phyloP scores from a whole-genome alignment of 1,140 invertebrate species.

The Acromyrmex echinatior region DNA sequence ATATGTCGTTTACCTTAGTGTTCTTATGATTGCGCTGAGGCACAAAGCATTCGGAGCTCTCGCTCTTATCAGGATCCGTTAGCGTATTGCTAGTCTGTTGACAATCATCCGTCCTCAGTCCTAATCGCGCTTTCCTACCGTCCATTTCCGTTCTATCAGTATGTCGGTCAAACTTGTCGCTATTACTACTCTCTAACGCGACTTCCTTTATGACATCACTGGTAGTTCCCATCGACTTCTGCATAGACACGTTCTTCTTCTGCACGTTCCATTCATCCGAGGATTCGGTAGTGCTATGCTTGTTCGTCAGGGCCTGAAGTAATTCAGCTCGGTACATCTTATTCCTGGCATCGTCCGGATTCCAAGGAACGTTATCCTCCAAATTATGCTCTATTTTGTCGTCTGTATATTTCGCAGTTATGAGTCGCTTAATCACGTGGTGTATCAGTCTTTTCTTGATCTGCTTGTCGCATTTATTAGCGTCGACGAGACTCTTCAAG shows the following conservation, averaged over 20 bases:
- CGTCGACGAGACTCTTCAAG: constrained; percentile 84
- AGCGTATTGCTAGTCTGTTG: constrained; percentile 72
- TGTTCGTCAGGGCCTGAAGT: constrained; percentile 81
- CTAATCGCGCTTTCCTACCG: constrained; percentile 84
- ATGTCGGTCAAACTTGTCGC: constrained; percentile 82
- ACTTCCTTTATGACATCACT: constrained; percentile 71
- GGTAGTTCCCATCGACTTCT: constrained; percentile 70
- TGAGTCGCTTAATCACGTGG: constrained; percentile 85
- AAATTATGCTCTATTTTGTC: constrained; percentile 83
- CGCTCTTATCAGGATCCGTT: constrained; percentile 81
- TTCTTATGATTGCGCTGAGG: constrained; percentile 78
- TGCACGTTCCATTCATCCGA: constrained; percentile 83
- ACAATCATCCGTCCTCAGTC: constrained; percentile 81
- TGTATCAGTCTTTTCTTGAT: constrained; percentile 84
- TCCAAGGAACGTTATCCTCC: constrained; percentile 84
- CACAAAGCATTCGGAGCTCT: constrained; percentile 85
- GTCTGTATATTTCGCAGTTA: constrained; percentile 84
- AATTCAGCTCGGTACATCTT: constrained; percentile 83
- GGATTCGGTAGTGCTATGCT: constrained; percentile 82
- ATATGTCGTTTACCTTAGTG: constrained; percentile 77
- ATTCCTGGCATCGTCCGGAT: constrained; percentile 83
- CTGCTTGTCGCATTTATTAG: constrained; percentile 84
- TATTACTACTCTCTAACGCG: constrained; percentile 79
- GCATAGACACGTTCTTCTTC: constrained; percentile 62
- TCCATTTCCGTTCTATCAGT: constrained; percentile 84